These are phyloP conservation scores for Ectemnius continuus DNA, from an alignment of 2,888 invertebrate species.

Conservation along the genomic window DNA sequence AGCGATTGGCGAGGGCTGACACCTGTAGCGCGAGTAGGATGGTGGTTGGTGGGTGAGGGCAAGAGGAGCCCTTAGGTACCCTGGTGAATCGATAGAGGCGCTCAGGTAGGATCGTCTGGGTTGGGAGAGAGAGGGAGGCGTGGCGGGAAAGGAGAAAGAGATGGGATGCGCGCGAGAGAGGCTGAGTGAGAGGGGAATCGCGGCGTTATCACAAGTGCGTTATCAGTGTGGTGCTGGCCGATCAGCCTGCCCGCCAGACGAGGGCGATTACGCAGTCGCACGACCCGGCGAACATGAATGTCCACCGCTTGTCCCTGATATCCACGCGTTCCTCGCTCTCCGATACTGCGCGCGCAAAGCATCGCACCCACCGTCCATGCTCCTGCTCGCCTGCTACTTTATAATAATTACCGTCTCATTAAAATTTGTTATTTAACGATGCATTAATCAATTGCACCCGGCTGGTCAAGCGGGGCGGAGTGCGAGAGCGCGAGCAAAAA, in stretches of 20 bases:
- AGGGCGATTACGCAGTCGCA: slow-evolving; percentile 71
- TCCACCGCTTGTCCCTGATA: neutral
- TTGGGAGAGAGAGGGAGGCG: no score
- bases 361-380: slow-evolving; percentile 59
- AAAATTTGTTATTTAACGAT: slow-evolving; percentile 77
- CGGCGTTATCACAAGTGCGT: slow-evolving; percentile 27
- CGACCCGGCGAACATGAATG: slow-evolving; percentile 74
- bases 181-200: no score
- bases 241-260: slow-evolving; percentile 50
- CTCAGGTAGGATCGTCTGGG: neutral
- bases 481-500: no score
- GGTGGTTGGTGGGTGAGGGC: no score
- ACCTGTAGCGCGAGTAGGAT: no score
- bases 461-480: neutral
- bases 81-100: neutral
- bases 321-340: no score
- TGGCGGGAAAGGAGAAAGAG: neutral
- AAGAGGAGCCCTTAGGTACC: no score
- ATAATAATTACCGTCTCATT: slow-evolving; percentile 78
- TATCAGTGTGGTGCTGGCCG: slow-evolving; percentile 51
- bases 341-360: slow-evolving; percentile 57
- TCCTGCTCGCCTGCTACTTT: slow-evolving; percentile 76
- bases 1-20: no score
- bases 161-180: no score
- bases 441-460: slow-evolving; percentile 69